A percentile compares a stretch with the other conserved stretches of the same genome.
Conservation (phyloP, 2,113 vertebrate genomes). For the Mesoclemmys tuberculata region DNA sequence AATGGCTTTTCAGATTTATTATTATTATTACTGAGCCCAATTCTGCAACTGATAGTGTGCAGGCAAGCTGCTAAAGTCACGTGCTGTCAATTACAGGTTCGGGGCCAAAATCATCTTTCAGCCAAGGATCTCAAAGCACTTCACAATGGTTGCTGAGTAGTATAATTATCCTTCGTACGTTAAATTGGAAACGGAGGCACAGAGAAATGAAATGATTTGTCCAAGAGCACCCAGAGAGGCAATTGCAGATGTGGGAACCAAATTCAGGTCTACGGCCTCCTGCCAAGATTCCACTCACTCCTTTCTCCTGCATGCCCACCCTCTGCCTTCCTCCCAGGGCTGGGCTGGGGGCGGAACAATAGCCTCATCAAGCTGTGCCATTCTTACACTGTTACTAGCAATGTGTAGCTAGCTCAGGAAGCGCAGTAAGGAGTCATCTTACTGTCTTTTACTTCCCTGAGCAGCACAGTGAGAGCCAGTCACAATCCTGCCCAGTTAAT, state of each 20-base stretch:
- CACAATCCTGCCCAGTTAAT: not conserved
- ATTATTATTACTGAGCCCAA: not conserved
- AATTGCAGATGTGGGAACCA: not conserved
- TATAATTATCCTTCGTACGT: not conserved
- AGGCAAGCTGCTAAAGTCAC: not conserved
- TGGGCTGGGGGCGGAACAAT: not conserved
- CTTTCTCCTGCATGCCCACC: not conserved
- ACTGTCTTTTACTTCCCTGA: not conserved
- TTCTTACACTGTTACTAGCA: not conserved
- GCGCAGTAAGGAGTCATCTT: not conserved
- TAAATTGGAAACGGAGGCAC: not conserved
- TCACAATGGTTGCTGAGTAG: not conserved
- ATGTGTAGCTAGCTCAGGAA: not conserved
- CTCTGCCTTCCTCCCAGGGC: not conserved
- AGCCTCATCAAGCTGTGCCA: slow-evolving; percentile 1
- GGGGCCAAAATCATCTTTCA: not conserved
- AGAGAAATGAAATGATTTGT: not conserved
- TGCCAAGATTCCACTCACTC: slow-evolving; percentile 7
- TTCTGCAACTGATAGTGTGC: fast-evolving
- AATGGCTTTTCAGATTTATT: slow-evolving; percentile 1
- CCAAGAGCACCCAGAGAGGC: not conserved
- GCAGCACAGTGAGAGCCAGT: not conserved
- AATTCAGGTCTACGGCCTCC: not conserved
- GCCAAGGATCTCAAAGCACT: not conserved
- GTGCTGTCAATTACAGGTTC: not conserved